These are phyloP conservation scores for Smutsia gigantea DNA, from an alignment of 2,797 vertebrate genomes.

Conservation along the genomic window DNA sequence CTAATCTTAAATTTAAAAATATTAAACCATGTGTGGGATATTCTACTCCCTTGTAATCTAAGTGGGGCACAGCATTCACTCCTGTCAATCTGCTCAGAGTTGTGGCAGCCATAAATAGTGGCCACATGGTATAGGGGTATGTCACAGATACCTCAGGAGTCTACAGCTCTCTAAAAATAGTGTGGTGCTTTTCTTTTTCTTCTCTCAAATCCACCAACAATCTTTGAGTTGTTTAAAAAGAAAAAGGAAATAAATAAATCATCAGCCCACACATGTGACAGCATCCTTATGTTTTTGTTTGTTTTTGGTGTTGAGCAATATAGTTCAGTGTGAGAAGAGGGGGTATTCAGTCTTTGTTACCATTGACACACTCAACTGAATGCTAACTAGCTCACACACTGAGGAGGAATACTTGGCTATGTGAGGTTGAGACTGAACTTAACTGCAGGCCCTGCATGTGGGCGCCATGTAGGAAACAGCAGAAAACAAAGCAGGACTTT, in stretches of 20 bases:
- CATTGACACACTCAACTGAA: background rate
- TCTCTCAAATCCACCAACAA: slow-evolving; percentile 17
- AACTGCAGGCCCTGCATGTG: slow-evolving; percentile 31
- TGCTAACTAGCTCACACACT: too few species aligned
- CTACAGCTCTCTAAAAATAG: background rate
- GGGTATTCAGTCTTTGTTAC: background rate
- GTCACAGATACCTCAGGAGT: slow-evolving; percentile 22
- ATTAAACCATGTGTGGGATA: slow-evolving; percentile 9
- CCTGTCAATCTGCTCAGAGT: slow-evolving; percentile 38
- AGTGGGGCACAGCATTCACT: slow-evolving; percentile 23
- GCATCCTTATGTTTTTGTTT: slow-evolving; percentile 47
- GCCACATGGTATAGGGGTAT: slow-evolving; percentile 30
- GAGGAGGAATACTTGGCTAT: background rate
- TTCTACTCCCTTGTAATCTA: background rate
- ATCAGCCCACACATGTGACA: slow-evolving; percentile 15
- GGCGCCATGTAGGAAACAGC: background rate
- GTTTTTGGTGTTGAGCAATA: background rate
- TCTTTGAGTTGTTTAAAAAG: background rate
- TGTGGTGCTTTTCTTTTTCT: background rate
- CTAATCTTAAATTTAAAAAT: slow-evolving; percentile 43
- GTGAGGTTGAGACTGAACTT: background rate
- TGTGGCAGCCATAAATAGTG: slow-evolving; percentile 22
- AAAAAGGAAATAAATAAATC: background rate
- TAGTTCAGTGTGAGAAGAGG: background rate
- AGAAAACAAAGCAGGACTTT: background rate